These are phyloP conservation scores for Hoplodrina ambigua DNA, from an alignment of 2,888 invertebrate genomes.

Conservation along the genomic window DNA sequence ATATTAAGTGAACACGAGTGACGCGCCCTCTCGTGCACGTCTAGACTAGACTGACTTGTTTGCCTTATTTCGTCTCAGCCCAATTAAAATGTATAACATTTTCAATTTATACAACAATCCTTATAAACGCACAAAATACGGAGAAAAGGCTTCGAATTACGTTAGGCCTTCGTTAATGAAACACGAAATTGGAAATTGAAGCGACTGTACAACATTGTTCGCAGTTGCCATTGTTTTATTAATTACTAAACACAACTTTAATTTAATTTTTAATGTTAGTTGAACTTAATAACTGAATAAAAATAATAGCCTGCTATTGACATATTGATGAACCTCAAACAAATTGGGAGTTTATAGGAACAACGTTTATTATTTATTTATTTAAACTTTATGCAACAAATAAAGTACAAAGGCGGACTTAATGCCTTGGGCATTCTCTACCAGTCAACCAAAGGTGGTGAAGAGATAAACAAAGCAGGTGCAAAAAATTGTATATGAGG, in stretches of 20 bases:
- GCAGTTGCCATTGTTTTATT: slow-evolving; percentile 56
- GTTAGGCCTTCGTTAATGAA: slow-evolving; percentile 68
- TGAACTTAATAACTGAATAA: slow-evolving; percentile 12
- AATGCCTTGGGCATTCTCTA: too few species aligned
- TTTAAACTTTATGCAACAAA: too few species aligned
- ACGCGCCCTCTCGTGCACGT: slow-evolving; percentile 39
- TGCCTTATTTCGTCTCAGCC: slow-evolving; percentile 50
- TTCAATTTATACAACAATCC: slow-evolving; percentile 62
- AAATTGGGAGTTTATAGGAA: slow-evolving; percentile 2
- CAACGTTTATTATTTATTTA: neutral
- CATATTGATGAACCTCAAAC: neutral
- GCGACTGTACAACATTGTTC: slow-evolving; percentile 57
- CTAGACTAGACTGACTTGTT: slow-evolving; percentile 49
- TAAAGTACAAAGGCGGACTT: too few species aligned
- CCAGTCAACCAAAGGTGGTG: too few species aligned
- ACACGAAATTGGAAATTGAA: slow-evolving; percentile 68
- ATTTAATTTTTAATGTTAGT: slow-evolving; percentile 45
- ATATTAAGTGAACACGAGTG: slow-evolving; percentile 38
- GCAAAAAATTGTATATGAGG: too few species aligned
- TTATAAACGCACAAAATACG: slow-evolving; percentile 63
- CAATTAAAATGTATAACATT: slow-evolving; percentile 60
- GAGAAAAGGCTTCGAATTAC: slow-evolving; percentile 69
- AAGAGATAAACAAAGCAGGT: too few species aligned
- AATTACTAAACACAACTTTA: slow-evolving; percentile 51
- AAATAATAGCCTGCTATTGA: slow-evolving; percentile 4